Base-by-base conservation (phyloP, 1,140 invertebrate species). In the Neodiprion fabricii region DNA sequence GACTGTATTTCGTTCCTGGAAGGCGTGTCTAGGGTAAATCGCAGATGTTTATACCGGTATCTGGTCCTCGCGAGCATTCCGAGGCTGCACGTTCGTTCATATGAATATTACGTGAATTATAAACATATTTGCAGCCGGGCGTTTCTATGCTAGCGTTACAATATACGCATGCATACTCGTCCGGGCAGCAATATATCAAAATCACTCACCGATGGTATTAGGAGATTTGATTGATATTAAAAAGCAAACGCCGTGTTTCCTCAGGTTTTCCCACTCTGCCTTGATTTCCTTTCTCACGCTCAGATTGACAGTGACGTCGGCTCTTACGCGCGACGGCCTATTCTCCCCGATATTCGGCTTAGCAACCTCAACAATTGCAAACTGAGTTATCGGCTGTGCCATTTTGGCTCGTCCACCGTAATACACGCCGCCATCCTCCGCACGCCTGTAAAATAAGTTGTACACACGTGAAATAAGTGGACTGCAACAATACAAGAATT, bases 351-450 rank as follows among this genome's bases (percentile, higher is more conserved):
- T 94, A 85, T 96, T 95, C 0, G 95, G 95, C 82, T 96, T 96
- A 1, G 94, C 93, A 1, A 96, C 95, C 89, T 99, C 97, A n/a
- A 99, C 96, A 17, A 99, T 95, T 11, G 95, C 95, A 89, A 99
- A 99, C 75, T 93, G 93, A 9, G 93, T 90, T 65, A 99, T 96
- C 0, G 97, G 96, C 80, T 99, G 95, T 2, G 98, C 98, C 98
- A 99, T 99, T 76, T 97, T 91, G 0, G 98, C 97, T 98, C 98
- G 99, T 17, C 98, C 98, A 9, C 96, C 96, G 89, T 98, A 99
- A 79, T 96, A 94, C 48, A 94, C 93, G 71, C 91, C 93, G 0
- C 92, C 94, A 85, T 98, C 95, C 90, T 99, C 97, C 9, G 96
- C 91, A 88, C 91, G 91, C 95, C 94, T 95, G 77, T 23, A 84